Evolutionary conservation across 1,140 invertebrate species (phyloP), one percentile per base, ranked within the genome.

Genomic region (Pemphigus obesinymphae): DNA sequence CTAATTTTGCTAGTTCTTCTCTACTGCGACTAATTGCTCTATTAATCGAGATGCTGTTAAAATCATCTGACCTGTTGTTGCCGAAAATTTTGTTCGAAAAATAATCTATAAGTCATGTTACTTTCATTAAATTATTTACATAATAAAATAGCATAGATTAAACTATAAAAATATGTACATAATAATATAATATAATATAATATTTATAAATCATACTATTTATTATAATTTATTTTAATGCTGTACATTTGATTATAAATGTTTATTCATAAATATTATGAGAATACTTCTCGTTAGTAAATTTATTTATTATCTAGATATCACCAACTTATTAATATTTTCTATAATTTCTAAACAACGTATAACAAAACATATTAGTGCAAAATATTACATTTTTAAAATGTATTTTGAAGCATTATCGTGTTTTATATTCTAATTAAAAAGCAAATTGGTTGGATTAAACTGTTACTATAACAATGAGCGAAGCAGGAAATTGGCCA

Each of bases 1-100:
- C 84, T 29, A 85, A 72, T 82, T 84, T 48, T 29, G 83, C 83
- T 26, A 85, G 53, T 70, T 85, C 83, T 70, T 83, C 55, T 76
- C 80, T 76, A 37, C 83, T 82, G 37, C 70, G 31, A 17, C 43
- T 82, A 40, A 43, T 73, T 23, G 55, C 76, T 29, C 15, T 80
- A 45, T 61, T 29, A 10, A 80, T 6, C 3, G 31, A 29, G 3
- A 20, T 31, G 15, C 43, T 43, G 3, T 80, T 23, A 80, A 43
- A 80, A 45, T 29, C 23, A 80, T 43, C 6, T 80, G 76, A 43
- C 23, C 8, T 63, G 37, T 26, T 40, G n/a, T 80, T 29, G 40
- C 31, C 26, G 55, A 80, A 43, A 63, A 61, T 43, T 40, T 80
- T 7, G 34, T 61, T 80, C 20, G 53, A 80, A 63, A 43, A 63